Evolutionary conservation across 2,113 vertebrate species (phyloP), one percentile per base, ranked within the genome.

Genomic region (Tachysurus vachellii): DNA sequence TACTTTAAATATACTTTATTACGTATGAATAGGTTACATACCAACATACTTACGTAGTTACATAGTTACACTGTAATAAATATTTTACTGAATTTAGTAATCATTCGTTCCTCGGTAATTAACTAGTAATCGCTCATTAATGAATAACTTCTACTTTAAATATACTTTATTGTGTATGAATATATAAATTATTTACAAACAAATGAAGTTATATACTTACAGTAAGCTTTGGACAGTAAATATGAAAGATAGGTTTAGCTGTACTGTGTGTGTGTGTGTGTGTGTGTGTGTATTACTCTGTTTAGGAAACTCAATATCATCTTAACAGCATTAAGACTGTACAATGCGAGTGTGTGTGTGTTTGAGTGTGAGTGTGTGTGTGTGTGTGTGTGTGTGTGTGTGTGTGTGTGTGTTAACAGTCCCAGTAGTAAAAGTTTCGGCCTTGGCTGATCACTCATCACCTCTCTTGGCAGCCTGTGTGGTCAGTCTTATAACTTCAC

Each of bases 381-480:
- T 47, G 44, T 75, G 21, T 75, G 44, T 50, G 44, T 73, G 42
- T 73, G 71, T 75, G 71, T 75, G 71, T 47, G 71, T 47, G 71
- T 75, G 71, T 75, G 71, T 75, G 71, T 75, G 71, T 47, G 42
- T 44, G 42, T 75, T 9, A 47, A 50, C 31, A 42, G 3, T 10
- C 42, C 42, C 70, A 23, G 70, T 73, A 42, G 36, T 73, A 73
- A 44, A 73, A 73, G 70, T 73, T 19, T 73, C 21, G 4, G 42
- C 62, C 47, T 70, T 12, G 47, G 44, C 84, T 64, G 16, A 62
- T 85, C 84, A 79, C 73, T 85, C 59, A 66, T 47, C 73, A 31
- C 42, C 26, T 66, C 54, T 44, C 36, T 61, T 85, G 84, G 84
- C 73, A 50, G 84, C 28, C n/a, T 85, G 71, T 85, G 84, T 64